Evolutionary conservation across 2,113 vertebrate genomes (phyloP).

Genomic region (Elgaria multicarinata): DNA sequence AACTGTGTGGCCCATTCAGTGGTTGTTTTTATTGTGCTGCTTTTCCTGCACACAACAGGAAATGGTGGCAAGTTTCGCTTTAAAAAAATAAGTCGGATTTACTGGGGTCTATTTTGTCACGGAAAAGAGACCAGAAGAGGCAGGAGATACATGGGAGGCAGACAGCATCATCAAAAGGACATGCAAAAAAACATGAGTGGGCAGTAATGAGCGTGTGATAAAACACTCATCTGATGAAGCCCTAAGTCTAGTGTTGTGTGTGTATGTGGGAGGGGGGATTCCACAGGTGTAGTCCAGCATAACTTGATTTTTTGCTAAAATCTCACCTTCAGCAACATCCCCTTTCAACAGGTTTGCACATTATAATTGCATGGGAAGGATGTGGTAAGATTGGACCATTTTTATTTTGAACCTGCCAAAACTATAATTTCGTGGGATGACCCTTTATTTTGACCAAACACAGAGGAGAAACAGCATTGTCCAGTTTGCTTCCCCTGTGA

Average conservation of each 20-base stretch:
- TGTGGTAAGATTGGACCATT: neutral
- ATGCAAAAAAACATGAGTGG: too few relatives aligned
- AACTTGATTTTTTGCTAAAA: neutral
- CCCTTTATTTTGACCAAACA: neutral
- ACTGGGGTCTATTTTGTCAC: too few relatives aligned
- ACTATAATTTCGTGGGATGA: neutral
- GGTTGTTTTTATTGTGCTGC: too few relatives aligned
- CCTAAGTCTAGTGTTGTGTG: neutral
- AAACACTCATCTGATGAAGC: too few relatives aligned
- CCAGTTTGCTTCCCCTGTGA: neutral
- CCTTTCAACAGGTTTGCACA: neutral
- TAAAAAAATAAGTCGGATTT: too few relatives aligned
- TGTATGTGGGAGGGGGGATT: accelerated
- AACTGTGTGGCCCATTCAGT: too few relatives aligned
- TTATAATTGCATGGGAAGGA: neutral
- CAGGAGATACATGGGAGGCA: too few relatives aligned
- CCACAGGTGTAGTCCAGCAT: neutral
- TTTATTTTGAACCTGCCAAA: neutral
- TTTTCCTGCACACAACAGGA: too few relatives aligned
- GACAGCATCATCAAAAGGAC: too few relatives aligned
- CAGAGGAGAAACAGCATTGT: neutral
- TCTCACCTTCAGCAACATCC: neutral
- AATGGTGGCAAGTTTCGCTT: too few relatives aligned
- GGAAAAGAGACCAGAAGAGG: too few relatives aligned
- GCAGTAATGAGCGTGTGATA: too few relatives aligned